These are phyloP conservation scores for Bubalus kerabau DNA, from an alignment of 2,113 vertebrate species.

Conservation along the genomic window DNA sequence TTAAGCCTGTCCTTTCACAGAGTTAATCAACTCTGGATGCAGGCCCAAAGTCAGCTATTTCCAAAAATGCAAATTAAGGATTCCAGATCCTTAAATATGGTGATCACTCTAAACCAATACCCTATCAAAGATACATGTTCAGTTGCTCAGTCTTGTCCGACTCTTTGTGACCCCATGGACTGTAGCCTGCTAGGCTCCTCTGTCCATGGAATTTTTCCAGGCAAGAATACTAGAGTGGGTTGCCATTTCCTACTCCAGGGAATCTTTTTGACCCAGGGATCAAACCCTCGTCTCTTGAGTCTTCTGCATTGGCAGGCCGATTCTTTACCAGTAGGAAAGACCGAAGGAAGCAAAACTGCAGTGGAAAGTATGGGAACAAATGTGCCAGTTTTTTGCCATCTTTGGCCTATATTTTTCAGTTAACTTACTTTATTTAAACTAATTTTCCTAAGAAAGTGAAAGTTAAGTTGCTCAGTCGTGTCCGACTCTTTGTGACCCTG, in stretches of 20 bases:
- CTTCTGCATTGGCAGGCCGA: background rate
- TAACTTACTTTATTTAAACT: slow-evolving; percentile 11
- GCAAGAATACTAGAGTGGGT: background rate
- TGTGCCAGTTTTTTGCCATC: background rate
- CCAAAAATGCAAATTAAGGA: background rate
- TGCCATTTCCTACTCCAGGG: background rate
- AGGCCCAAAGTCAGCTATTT: background rate
- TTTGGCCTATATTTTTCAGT: background rate
- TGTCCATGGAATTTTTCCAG: background rate
- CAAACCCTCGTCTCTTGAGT: background rate
- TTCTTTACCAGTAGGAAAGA: background rate
- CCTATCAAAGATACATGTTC: background rate
- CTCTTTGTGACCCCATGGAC: background rate
- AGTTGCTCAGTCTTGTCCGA: background rate
- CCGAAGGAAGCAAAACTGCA: background rate
- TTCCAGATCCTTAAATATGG: background rate
- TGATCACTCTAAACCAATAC: background rate
- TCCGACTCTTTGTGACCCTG: no score
- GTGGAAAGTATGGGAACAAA: background rate
- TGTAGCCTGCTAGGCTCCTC: background rate
- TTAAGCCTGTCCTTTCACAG: background rate
- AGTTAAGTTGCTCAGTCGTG: no score
- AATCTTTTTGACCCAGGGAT: background rate
- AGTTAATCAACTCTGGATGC: background rate
- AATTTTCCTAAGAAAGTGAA: background rate